A percentile compares a stretch with the other conserved stretches of the same genome.
These are phyloP conservation scores for Halictus ligatus DNA, from an alignment of 2,888 invertebrate species.

Conservation along the genomic window DNA sequence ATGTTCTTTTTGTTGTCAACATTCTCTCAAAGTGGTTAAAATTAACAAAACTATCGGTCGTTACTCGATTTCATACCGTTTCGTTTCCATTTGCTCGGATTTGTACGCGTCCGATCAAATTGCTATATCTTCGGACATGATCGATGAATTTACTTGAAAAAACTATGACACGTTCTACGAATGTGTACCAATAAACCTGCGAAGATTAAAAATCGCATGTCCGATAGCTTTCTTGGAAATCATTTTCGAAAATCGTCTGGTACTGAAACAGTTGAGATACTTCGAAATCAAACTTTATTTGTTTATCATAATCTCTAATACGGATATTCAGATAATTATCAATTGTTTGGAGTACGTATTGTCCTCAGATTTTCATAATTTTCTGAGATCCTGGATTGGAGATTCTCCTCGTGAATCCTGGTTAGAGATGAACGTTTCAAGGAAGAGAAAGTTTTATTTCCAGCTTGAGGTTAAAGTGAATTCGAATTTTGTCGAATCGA, in stretches of 20 bases:
- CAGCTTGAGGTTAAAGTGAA: neutral
- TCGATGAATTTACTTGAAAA: neutral
- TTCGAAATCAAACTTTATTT: too few species aligned
- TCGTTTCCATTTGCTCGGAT: too few species aligned
- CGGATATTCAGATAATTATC: too few species aligned
- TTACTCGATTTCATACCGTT: neutral
- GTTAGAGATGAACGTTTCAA: too few species aligned
- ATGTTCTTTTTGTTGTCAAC: neutral
- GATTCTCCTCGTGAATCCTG: too few species aligned
- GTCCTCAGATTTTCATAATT: neutral
- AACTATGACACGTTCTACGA: neutral
- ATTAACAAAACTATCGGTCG: neutral
- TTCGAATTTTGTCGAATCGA: neutral
- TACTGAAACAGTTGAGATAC: too few species aligned
- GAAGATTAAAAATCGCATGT: neutral
- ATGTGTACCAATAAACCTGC: neutral
- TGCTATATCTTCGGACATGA: rapidly evolving
- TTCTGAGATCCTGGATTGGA: too few species aligned
- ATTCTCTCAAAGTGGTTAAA: neutral
- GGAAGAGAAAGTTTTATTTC: neutral
- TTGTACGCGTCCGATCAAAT: too few species aligned
- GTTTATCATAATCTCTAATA: too few species aligned
- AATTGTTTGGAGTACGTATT: neutral
- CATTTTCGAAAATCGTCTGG: too few species aligned
- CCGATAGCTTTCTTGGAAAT: neutral